These are phyloP conservation scores for Nasonia vitripennis DNA, from an alignment of 1,140 invertebrate genomes.

Conservation along the genomic window DNA sequence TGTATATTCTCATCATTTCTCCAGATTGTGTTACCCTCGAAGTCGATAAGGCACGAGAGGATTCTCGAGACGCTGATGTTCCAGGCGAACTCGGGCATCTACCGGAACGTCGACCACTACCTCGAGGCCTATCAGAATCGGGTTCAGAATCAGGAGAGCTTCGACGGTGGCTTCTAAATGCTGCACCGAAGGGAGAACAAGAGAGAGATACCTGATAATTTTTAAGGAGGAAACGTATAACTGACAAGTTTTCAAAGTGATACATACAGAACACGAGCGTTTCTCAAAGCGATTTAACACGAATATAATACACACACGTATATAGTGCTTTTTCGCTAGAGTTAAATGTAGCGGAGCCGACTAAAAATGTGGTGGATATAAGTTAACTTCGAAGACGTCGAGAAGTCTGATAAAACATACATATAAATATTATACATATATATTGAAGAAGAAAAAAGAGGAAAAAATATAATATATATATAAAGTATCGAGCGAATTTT, in stretches of 20 bases:
- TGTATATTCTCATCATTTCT: conserved; percentile 40
- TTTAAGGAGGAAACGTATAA: neutral
- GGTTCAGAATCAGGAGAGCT: conserved; percentile 86
- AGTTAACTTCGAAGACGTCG: conserved; percentile 10
- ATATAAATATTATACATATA: neutral
- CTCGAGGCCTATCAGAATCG: conserved; percentile 91
- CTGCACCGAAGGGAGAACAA: neutral
- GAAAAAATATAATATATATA: neutral
- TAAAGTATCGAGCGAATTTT: conserved; percentile 30
- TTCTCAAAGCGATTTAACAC: conserved; percentile 8
- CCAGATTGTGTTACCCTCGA: conserved; percentile 91
- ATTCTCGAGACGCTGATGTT: conserved; percentile 95
- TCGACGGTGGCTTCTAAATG: conserved; percentile 67
- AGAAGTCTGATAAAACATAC: conserved; percentile 44
- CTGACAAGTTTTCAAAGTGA: neutral
- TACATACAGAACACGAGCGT: neutral
- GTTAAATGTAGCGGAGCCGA: neutral
- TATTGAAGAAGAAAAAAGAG: neutral
- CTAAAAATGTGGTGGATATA: conserved; percentile 7
- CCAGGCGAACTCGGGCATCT: conserved; percentile 94
- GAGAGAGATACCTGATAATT: neutral
- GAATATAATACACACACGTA: neutral
- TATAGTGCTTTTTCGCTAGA: conserved; percentile 20
- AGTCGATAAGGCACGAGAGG: conserved; percentile 93
- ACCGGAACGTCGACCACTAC: conserved; percentile 91